Conservation (phyloP, 2,888 invertebrate genomes). For the Stomorhina lunata region DNA sequence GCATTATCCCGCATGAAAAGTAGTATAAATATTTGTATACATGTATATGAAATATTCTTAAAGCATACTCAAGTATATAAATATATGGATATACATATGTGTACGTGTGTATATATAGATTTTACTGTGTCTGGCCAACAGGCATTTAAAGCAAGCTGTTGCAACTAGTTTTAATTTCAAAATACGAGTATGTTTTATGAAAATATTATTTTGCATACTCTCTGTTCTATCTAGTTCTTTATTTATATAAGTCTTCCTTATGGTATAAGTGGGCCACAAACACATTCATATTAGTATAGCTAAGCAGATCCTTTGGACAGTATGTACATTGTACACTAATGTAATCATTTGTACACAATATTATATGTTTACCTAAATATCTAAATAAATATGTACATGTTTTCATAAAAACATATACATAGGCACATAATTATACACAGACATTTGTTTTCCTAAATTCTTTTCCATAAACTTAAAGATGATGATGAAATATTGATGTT, state of each 20-base stretch:
- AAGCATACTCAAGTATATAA: neutral
- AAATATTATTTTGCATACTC: neutral
- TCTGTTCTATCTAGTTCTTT: neutral
- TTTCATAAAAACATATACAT: neutral
- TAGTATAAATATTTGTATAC: neutral
- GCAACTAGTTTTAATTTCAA: conserved; percentile 33
- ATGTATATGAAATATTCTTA: neutral
- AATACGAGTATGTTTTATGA: neutral
- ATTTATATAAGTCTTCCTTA: neutral
- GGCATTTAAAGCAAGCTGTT: conserved; percentile 54
- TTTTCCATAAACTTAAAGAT: neutral
- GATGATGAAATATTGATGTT: neutral
- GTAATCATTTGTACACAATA: conserved; percentile 22
- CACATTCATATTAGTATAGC: neutral
- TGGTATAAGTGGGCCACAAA: neutral
- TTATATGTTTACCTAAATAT: conserved; percentile 23
- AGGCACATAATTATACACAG: neutral
- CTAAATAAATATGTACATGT: neutral
- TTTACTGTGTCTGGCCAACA: conserved; percentile 11
- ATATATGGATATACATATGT: neutral
- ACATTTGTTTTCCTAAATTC: neutral
- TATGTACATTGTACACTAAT: conserved; percentile 1
- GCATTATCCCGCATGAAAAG: neutral
- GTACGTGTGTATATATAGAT: neutral
- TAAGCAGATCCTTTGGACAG: neutral